These are phyloP conservation scores for Caenorhabditis zanzibari DNA, from an alignment of 2,888 invertebrate genomes.

Conservation along the genomic window DNA sequence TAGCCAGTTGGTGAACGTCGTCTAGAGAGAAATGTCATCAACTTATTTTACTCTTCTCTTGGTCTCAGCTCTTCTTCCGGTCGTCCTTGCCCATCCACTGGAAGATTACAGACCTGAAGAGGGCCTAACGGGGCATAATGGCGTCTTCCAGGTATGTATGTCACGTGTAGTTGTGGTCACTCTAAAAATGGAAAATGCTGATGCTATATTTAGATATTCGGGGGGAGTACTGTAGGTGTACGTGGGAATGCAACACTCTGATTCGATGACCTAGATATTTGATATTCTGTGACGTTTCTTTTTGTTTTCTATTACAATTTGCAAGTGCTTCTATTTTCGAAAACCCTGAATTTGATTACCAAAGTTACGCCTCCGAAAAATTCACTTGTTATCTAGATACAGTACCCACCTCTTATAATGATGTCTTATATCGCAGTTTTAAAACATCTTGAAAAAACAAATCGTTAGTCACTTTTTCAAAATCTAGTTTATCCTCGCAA, in stretches of 20 bases:
- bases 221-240: not conserved
- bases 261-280: constrained; percentile 2
- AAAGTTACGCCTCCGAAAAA: not conserved
- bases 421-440: no score
- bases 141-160: constrained; percentile 50
- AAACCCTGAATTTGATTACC: not conserved
- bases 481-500: not conserved
- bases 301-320: not conserved
- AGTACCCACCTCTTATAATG: not conserved
- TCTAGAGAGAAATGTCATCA: constrained; percentile 24
- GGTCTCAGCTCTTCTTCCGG: constrained; percentile 15
- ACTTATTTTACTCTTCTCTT: constrained; percentile 34
- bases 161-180: not conserved
- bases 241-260: not conserved
- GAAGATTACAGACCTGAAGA: constrained; percentile 53
- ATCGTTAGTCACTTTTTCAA: not conserved
- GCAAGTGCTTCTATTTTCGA: constrained; percentile 5
- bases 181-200: constrained; percentile 3
- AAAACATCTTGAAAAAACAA: not conserved
- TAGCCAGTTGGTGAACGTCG: constrained; percentile 1
- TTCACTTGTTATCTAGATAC: not conserved
- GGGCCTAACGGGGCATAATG: constrained; percentile 57
- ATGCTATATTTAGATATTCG: constrained; percentile 5
- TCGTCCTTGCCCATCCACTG: constrained; percentile 21
- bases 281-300: constrained; percentile 11